Evolutionary conservation across 2,113 vertebrate genomes (phyloP), one percentile per base, ranked within the genome.

Genomic region (Leuciscus idus): DNA sequence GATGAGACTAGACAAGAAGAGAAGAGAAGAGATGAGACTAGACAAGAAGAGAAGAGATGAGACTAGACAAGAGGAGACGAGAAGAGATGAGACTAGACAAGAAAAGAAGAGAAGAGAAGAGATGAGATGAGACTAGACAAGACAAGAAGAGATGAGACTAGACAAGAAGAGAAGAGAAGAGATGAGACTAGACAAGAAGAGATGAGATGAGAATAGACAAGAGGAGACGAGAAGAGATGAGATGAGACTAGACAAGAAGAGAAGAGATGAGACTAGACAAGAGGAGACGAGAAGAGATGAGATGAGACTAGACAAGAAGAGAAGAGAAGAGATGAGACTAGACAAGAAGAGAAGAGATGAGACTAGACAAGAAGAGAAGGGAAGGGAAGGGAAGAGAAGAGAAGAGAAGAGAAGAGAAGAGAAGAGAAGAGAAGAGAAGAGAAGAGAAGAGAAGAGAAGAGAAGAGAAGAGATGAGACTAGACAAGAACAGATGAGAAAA

Each of bases 81-180:
- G 3, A 13, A 1, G 8, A 43, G 43, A 59, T 1, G 1, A 26
- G 2, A 46, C 2, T 0, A 48, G 12, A 4, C 12, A 50, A 13
- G 48, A 43, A 43, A 5, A 50, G 48, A 50, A 13, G 1, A 50
- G 11, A n/a, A n/a, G n/a, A n/a, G n/a, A n/a, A 1, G 23, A 62
- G 6, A 55, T 0, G 0, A 55, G 6, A 7, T 0, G 5, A 55
- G 17, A 11, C 0, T 0, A n/a, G n/a, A n/a, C n/a, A n/a, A 59
- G 23, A 59, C 6, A 0, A 59, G 57, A 61, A 61, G 23, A 61
- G 23, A n/a, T 2, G 57, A 61, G 57, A 10, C 15, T 0, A 61
- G 57, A 61, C 6, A 0, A 23, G 59, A n/a, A 10, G 17, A 62
- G 1, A 26, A 1, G 3, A 9, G 15, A 23, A 2, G 23, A n/a